A percentile compares a stretch with the other conserved stretches of the same genome.
These are phyloP conservation scores for Uria lomvia DNA, from an alignment of 2,113 vertebrate genomes.

Conservation along the genomic window DNA sequence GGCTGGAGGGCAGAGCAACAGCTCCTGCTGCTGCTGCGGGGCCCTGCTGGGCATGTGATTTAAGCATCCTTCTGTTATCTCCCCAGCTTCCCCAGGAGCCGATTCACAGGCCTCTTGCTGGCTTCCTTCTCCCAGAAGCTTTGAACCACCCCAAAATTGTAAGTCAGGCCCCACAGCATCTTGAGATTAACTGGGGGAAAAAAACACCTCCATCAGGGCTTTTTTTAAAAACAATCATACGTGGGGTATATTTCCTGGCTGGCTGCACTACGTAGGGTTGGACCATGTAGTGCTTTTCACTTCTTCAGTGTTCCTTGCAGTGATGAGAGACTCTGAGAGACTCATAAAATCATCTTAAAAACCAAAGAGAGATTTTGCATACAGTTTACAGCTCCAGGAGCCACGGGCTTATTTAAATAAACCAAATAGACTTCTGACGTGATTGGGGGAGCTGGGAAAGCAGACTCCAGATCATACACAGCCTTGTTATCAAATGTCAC, in stretches of 20 bases:
- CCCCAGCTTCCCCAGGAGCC: neutral
- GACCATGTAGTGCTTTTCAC: neutral
- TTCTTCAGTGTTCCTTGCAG: neutral
- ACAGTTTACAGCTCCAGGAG: neutral
- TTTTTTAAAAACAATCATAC: neutral
- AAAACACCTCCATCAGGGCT: neutral
- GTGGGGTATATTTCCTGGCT: neutral
- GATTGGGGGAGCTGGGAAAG: neutral
- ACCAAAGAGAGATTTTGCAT: neutral
- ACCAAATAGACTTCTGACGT: neutral
- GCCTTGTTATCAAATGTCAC: neutral
- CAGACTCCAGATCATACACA: neutral
- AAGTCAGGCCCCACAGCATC: neutral
- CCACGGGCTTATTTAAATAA: neutral
- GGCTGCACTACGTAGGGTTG: neutral
- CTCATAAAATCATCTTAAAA: neutral
- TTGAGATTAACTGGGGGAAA: neutral
- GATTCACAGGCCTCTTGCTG: neutral
- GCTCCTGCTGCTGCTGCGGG: neutral
- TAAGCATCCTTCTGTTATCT: neutral
- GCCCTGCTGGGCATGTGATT: neutral
- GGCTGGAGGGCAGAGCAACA: neutral
- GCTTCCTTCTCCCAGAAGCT: neutral
- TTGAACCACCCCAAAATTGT: neutral
- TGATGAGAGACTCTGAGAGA: neutral